phyloP scores from a whole-genome alignment of 2,113 vertebrate species.

The Heptranchias perlo region DNA sequence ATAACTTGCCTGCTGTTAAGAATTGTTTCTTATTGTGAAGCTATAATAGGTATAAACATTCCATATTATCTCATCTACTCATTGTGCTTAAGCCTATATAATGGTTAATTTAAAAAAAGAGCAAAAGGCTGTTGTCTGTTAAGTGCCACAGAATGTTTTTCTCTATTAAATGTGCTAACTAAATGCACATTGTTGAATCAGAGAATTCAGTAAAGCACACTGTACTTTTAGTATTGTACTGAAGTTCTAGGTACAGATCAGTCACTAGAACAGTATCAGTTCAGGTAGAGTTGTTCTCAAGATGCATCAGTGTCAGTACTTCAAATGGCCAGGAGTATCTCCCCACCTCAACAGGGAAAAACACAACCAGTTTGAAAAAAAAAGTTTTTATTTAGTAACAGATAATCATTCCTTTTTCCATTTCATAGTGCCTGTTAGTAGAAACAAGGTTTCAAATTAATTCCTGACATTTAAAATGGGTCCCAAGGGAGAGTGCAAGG shows the following conservation, averaged over 20 bases:
- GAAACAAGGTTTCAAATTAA: background rate
- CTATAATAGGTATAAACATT: too few relatives aligned
- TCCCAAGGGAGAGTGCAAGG: too few relatives aligned
- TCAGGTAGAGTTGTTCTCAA: background rate
- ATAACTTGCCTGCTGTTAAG: too few relatives aligned
- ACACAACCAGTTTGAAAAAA: background rate
- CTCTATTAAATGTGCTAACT: background rate
- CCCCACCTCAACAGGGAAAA: background rate
- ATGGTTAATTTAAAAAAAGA: too few relatives aligned
- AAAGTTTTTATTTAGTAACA: background rate
- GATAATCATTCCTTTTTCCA: background rate
- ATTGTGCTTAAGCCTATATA: too few relatives aligned
- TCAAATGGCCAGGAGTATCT: background rate
- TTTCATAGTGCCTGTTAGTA: background rate
- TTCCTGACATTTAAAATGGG: background rate
- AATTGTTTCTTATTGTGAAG: too few relatives aligned
- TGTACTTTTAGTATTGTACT: background rate
- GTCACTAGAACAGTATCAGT: background rate
- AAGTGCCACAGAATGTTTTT: background rate
- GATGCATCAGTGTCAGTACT: background rate
- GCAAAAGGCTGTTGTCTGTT: too few relatives aligned
- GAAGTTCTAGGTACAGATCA: background rate
- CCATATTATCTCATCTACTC: too few relatives aligned
- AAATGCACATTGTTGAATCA: background rate
- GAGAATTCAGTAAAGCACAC: background rate